Conservation (phyloP, 1,140 invertebrate genomes). For the Mya arenaria region DNA sequence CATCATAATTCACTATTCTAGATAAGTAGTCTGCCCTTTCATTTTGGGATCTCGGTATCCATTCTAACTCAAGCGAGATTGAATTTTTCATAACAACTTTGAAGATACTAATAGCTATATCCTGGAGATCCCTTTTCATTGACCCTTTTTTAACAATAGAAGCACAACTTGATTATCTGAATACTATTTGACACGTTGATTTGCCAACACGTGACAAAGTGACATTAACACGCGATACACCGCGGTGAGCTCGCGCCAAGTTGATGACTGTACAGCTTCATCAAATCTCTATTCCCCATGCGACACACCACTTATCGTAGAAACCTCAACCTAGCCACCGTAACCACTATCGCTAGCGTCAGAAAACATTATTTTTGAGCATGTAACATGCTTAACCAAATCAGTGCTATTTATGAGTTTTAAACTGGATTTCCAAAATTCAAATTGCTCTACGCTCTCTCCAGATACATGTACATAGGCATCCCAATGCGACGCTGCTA, state of each 20-base stretch:
- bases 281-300: too few relatives aligned
- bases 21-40: conserved; percentile 25
- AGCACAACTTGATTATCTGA: background rate
- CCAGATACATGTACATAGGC: background rate
- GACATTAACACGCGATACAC: background rate
- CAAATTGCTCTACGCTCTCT: conserved; percentile 7
- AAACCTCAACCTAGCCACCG: conserved; percentile 8
- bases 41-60: too few relatives aligned
- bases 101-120: background rate
- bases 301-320: conserved; percentile 7
- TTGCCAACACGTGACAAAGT: background rate
- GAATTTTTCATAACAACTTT: background rate
- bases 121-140: conserved; percentile 5
- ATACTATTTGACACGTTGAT: background rate
- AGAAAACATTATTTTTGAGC: conserved; percentile 8
- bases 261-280: background rate
- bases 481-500: background rate
- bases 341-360: conserved; percentile 13
- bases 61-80: background rate
- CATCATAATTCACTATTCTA: background rate
- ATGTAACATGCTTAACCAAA: background rate
- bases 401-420: background rate
- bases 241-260: background rate
- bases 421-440: background rate
- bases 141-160: conserved; percentile 1